These are phyloP conservation scores for Barypeithes pellucidus DNA, from an alignment of 2,888 invertebrate species.

Conservation along the genomic window DNA sequence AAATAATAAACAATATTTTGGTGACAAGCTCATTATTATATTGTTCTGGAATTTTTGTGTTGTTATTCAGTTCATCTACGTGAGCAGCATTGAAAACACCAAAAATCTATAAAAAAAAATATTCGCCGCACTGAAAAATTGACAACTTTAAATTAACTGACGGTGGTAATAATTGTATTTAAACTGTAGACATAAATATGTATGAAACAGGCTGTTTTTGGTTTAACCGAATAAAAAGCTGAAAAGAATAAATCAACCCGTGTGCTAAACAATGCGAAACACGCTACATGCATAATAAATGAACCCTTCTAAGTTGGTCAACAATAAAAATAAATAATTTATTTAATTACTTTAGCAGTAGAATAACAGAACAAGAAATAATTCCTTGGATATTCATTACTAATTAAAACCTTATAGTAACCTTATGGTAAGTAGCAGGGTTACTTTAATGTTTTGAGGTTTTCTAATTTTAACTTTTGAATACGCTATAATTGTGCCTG, in stretches of 20 bases:
- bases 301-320: background rate
- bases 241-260: slow-evolving; percentile 6
- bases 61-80: too few species aligned
- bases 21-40: too few species aligned
- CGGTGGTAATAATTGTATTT: background rate
- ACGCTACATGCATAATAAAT: slow-evolving; percentile 13
- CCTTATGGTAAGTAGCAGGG: too few species aligned
- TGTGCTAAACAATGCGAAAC: slow-evolving; percentile 1
- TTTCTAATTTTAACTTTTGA: too few species aligned
- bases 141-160: background rate
- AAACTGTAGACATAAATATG: background rate
- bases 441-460: too few species aligned
- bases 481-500: too few species aligned
- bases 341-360: background rate
- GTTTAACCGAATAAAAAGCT: slow-evolving; percentile 3
- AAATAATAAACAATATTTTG: too few species aligned
- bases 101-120: background rate
- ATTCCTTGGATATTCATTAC: background rate
- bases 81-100: background rate
- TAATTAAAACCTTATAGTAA: too few species aligned
- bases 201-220: background rate
- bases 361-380: background rate
- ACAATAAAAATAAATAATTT: slow-evolving; percentile 3
- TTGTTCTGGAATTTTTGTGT: too few species aligned
- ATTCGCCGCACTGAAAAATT: background rate